These are phyloP conservation scores for Colletes gigas DNA, from an alignment of 1,140 invertebrate species.

Conservation along the genomic window DNA sequence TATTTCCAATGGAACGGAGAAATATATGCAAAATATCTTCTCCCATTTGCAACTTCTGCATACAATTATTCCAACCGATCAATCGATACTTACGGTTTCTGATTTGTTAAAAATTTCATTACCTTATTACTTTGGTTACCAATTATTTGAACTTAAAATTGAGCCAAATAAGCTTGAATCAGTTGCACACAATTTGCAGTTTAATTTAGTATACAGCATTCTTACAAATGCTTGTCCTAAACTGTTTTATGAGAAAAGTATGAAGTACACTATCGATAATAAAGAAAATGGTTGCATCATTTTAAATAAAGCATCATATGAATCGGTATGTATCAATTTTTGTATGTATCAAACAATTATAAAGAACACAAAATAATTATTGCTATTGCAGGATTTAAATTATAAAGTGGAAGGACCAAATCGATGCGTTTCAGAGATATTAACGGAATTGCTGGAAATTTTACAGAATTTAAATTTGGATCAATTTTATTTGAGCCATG, in stretches of 20 bases:
- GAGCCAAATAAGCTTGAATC: constrained; percentile 82
- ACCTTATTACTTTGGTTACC: constrained; percentile 79
- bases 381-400: constrained; percentile 45
- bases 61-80: constrained; percentile 61
- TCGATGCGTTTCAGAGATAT: constrained; percentile 70
- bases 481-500: constrained; percentile 45
- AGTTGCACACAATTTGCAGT: constrained; percentile 81
- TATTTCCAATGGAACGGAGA: constrained; percentile 56
- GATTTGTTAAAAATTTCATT: constrained; percentile 68
- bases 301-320: constrained; percentile 65
- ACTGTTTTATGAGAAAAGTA: constrained; percentile 66
- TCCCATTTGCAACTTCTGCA: constrained; percentile 67
- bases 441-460: constrained; percentile 64
- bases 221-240: constrained; percentile 82
- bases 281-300: constrained; percentile 69
- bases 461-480: constrained; percentile 47
- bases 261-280: constrained; percentile 56
- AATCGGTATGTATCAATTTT: constrained; percentile 46
- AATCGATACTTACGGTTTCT: constrained; percentile 49
- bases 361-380: constrained; percentile 16
- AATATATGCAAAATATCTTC: constrained; percentile 67
- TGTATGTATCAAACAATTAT: too few species aligned
- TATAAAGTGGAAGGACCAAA: constrained; percentile 65
- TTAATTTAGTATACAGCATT: constrained; percentile 84
- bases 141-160: constrained; percentile 82